Evolutionary conservation across 2,888 invertebrate species (phyloP), one percentile per base, ranked within the genome.

Genomic region (Galerucella calmariensis): DNA sequence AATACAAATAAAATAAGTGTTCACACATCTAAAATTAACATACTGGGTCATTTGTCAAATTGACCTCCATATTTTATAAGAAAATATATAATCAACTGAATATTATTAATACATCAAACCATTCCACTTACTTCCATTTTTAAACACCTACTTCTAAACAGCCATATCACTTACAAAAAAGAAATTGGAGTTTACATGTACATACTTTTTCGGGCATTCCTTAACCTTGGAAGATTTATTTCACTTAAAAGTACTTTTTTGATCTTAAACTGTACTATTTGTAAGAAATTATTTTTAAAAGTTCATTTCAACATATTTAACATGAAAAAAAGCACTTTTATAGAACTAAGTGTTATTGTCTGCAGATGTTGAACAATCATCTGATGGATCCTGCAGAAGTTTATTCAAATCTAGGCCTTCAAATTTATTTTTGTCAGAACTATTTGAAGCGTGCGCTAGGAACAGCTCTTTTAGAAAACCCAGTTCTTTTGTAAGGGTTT

Each of bases 381-480:
- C 44, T 20, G 79, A 65, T 41, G 71, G 24, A 76, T 91, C 91
- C 80, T 89, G 89, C 44, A 91, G 81, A 0, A 92, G 85, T 81
- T 90, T 90, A 61, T 91, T 88, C 61, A 92, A 84, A 83, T 92
- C 90, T 16, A 91, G 85, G 1, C 89, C 90, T 51, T 90, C 89
- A 82, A 91, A 90, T 81, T 92, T 91, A 0, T 88, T 83, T 69
- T 88, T 88, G 77, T 86, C 85, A 10, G 88, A 88, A 75, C 88
- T 86, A 74, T 90, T 92, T 81, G 94, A 92, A 53, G 95, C 94
- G 85, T 95, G 94, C 6, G 94, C 94, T 78, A 95, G 87, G 83
- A 95, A 94, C 71, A 95, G 87, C 83, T 95, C 94, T 86, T 95
- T 95, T 11, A 95, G 88, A 83, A 95, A 94, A 63, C 92, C 92